phyloP scores from a whole-genome alignment of 2,113 vertebrate species.

The Tetrax tetrax region DNA sequence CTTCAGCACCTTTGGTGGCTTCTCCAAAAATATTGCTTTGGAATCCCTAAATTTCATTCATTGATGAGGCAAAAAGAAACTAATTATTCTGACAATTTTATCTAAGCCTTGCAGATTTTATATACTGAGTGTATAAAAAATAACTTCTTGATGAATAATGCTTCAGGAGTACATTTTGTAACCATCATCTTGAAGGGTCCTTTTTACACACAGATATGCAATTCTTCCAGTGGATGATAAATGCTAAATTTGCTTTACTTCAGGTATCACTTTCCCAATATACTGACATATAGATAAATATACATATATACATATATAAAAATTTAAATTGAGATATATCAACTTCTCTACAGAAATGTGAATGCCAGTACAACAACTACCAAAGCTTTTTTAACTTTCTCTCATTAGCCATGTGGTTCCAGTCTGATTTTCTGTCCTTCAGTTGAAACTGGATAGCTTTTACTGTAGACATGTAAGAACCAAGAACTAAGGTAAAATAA shows the following conservation, averaged over 20 bases:
- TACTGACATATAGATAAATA: background rate
- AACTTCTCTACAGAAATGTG: background rate
- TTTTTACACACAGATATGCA: slow-evolving; percentile 1
- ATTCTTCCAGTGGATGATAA: slow-evolving; percentile 34
- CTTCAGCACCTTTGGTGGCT: background rate
- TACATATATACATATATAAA: background rate
- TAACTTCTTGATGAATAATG: slow-evolving; percentile 50
- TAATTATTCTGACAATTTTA: slow-evolving; percentile 73
- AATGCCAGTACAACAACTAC: background rate
- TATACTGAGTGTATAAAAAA: slow-evolving; percentile 41
- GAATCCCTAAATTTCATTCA: slow-evolving; percentile 55
- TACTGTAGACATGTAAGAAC: background rate
- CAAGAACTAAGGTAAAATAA: background rate
- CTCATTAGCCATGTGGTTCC: rapidly evolving
- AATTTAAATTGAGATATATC: background rate
- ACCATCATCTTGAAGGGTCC: slow-evolving; percentile 29
- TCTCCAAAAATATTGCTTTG: slow-evolving; percentile 49
- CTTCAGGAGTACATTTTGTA: slow-evolving; percentile 46
- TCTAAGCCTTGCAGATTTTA: slow-evolving; percentile 68
- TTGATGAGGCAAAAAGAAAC: slow-evolving; percentile 48
- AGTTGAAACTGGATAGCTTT: background rate
- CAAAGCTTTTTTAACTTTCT: background rate
- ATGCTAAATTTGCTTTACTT: slow-evolving; percentile 19
- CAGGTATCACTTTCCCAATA: background rate
- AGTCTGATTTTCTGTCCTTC: background rate